Evolutionary conservation across 1,140 invertebrate genomes (phyloP).

Genomic region (Drosophila grimshawi): DNA sequence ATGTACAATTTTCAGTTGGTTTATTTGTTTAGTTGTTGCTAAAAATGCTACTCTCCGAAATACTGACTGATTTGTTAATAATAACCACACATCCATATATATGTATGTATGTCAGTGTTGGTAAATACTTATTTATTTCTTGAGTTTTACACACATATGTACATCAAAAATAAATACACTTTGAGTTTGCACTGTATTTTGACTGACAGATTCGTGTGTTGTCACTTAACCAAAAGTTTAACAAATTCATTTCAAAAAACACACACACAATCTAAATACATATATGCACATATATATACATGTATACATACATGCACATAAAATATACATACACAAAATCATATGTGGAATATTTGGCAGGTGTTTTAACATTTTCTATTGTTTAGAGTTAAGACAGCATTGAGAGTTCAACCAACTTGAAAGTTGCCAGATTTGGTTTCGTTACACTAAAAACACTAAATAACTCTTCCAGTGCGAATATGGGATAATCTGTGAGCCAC

Average conservation of each 20-base stretch:
- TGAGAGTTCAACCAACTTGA: constrained; percentile 28
- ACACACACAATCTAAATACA: neutral
- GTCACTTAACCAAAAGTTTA: constrained; percentile 24
- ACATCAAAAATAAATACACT: no score
- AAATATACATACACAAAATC: constrained; percentile 5
- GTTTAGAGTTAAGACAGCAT: neutral
- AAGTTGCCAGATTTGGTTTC: neutral
- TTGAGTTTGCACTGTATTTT: neutral
- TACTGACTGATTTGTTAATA: neutral
- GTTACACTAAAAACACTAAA: neutral
- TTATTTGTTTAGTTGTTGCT: constrained; percentile 21
- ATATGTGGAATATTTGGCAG: constrained; percentile 25
- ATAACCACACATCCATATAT: neutral
- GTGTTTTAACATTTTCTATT: constrained; percentile 10
- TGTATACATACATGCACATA: neutral
- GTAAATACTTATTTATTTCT: constrained; percentile 1
- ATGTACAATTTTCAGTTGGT: constrained; percentile 12
- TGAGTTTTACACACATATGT: constrained; percentile 23
- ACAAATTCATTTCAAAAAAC: constrained; percentile 23
- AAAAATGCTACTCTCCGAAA: neutral
- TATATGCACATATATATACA: neutral
- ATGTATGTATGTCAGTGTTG: constrained; percentile 12
- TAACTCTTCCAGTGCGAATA: constrained; percentile 1
- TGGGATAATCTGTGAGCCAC: neutral
- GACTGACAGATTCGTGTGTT: constrained; percentile 28